These are phyloP conservation scores for Eilema caniola DNA, from an alignment of 2,888 invertebrate genomes.

Conservation along the genomic window DNA sequence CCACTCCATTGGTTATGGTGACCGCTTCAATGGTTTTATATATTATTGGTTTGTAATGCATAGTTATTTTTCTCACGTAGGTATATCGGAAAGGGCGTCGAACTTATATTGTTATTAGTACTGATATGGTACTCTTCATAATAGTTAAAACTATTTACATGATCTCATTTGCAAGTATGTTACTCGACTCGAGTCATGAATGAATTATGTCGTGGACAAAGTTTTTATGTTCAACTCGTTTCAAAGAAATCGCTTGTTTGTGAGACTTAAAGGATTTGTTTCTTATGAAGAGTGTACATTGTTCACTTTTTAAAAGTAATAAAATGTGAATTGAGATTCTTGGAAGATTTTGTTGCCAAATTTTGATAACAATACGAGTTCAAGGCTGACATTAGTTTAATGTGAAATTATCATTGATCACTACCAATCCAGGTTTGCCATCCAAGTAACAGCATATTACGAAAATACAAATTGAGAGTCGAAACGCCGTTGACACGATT, in stretches of 20 bases:
- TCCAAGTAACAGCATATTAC: too few relatives aligned
- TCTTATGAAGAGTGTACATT: not conserved
- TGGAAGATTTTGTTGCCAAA: slow-evolving; percentile 1
- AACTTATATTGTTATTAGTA: slow-evolving; percentile 59
- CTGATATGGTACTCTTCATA: slow-evolving; percentile 55
- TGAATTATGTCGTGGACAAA: slow-evolving; percentile 43
- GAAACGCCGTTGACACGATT: too few relatives aligned
- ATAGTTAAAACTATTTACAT: slow-evolving; percentile 52
- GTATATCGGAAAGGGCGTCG: slow-evolving; percentile 53
- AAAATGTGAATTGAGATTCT: not conserved
- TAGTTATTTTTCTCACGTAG: slow-evolving; percentile 64
- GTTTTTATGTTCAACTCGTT: slow-evolving; percentile 32
- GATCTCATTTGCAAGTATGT: slow-evolving; percentile 59
- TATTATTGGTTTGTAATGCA: slow-evolving; percentile 69
- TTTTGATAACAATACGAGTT: not conserved
- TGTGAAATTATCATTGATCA: too few relatives aligned
- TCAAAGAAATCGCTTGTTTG: slow-evolving; percentile 35
- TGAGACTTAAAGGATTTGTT: not conserved
- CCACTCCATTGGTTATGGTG: slow-evolving; percentile 61
- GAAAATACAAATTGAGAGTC: too few relatives aligned
- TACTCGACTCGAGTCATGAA: slow-evolving; percentile 52
- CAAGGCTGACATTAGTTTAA: not conserved
- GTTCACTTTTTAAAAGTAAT: not conserved
- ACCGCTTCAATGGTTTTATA: slow-evolving; percentile 69
- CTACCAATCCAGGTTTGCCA: too few relatives aligned